Base-by-base conservation (phyloP, 2,113 vertebrate species). In the Serinus canaria region DNA sequence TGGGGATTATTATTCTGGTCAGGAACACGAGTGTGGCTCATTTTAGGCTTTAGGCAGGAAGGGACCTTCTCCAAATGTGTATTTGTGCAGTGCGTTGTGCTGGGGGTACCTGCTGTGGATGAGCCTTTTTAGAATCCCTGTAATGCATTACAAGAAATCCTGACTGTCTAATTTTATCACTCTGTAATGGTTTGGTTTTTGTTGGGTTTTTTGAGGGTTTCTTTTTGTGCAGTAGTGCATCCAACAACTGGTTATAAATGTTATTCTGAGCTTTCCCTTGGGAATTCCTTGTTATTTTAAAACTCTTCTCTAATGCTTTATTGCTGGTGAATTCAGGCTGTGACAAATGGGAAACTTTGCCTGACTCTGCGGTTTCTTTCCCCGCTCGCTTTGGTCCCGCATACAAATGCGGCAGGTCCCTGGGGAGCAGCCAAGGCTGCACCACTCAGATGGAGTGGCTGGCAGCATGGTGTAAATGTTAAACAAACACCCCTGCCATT, bases 341-440 rank as follows among this genome's bases (percentile, higher is more conserved):
- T 94, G 79, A 83, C 24, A 9, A 95, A 91, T 58, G 27, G 30
- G 90, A n/a, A 87, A 64, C 41, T 86, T 87, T 81, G 52, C 58
- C 91, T 96, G 87, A 92, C 72, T 89, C 68, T 76, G 94, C 94
- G 94, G 76, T 96, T 92, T 84, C 63, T 94, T 47, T 90, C 22
- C 10, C 30, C 0, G 16, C 43, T 94, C 0, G 0, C 44, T 78
- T 28, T 81, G 80, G 83, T 86, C 77, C 66, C 0, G 90, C 90
- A 95, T 93, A 88, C 83, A 95, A 96, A 96, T 92, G 93, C 37
- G 4, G 83, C 88, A 78, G 69, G 58, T 81, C 85, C 84, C 31
- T 95, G 94, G 90, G 58, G 83, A 86, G 83, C 90, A 66, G 93
- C 96, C 96, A 97, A 90, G 85, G 56, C 93, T 95, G 93, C 93